These are phyloP conservation scores for Halichondria panicea DNA, from an alignment of 37 sponge, comb jelly and placozoan species.

Conservation along the genomic window DNA sequence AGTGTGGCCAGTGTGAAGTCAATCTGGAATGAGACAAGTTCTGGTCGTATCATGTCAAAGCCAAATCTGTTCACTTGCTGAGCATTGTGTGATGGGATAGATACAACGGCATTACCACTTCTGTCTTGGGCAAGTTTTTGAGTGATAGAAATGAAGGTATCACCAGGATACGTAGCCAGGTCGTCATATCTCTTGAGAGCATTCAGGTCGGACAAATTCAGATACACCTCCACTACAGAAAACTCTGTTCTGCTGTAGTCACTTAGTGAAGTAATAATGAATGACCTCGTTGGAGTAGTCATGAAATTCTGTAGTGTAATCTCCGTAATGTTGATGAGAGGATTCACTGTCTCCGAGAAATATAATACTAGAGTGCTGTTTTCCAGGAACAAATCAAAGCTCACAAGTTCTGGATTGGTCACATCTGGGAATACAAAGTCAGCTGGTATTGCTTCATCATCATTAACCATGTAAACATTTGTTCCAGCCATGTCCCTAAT, in stretches of 20 bases:
- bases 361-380: slow-evolving; percentile 45
- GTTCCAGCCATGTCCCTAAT: slow-evolving; percentile 75
- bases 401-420: slow-evolving; percentile 55
- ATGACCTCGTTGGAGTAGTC: slow-evolving; percentile 4
- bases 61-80: slow-evolving; percentile 27
- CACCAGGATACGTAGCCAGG: slow-evolving; percentile 53
- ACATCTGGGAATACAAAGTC: slow-evolving; percentile 57
- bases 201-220: slow-evolving; percentile 78
- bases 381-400: slow-evolving; percentile 61
- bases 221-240: slow-evolving; percentile 48
- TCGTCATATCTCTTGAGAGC: slow-evolving; percentile 57
- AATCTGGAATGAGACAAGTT: slow-evolving; percentile 60
- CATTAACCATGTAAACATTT: slow-evolving; percentile 20
- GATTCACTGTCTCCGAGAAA: slow-evolving; percentile 88
- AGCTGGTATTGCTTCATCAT: slow-evolving; percentile 37
- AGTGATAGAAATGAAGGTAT: slow-evolving; percentile 73
- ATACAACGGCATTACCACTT: slow-evolving; percentile 57
- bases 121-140: slow-evolving; percentile 67
- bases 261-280: slow-evolving; percentile 60
- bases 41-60: slow-evolving; percentile 59
- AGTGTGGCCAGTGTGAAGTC: slow-evolving; percentile 67
- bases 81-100: slow-evolving; percentile 45
- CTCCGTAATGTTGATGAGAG: slow-evolving; percentile 74
- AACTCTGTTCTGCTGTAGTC: slow-evolving; percentile 45
- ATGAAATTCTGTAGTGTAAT: slow-evolving; percentile 69